Percentiles rank a stretch among this genome's conserved stretches.
Evolutionary conservation across 2,888 invertebrate genomes (phyloP).

Genomic region (Daptonema setosum): DNA sequence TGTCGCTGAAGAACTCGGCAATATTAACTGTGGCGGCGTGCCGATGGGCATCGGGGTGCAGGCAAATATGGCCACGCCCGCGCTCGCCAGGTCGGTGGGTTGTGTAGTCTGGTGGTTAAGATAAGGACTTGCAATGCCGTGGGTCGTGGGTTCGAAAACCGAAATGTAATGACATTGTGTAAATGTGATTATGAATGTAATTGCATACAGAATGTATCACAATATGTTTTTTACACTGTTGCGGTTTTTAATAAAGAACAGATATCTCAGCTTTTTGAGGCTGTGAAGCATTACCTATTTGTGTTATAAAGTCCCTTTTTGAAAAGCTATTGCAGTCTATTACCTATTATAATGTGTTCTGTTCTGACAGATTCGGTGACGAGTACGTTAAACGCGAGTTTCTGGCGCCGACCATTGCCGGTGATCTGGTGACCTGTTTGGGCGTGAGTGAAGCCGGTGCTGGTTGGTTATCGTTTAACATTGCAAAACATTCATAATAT

Average conservation of each 20-base stretch:
- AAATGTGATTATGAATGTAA: too few species aligned
- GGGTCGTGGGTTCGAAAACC: not conserved
- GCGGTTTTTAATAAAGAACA: too few species aligned
- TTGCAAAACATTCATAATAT: not conserved
- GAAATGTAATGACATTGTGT: not conserved
- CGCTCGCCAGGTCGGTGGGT: constrained; percentile 29
- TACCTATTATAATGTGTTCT: too few species aligned
- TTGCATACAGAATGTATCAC: too few species aligned
- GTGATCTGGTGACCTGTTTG: constrained; percentile 34
- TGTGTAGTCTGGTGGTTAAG: too few species aligned
- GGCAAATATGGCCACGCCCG: constrained; percentile 38
- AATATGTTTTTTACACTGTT: too few species aligned
- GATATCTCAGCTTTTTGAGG: too few species aligned
- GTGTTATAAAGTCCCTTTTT: too few species aligned
- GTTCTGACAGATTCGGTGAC: constrained; percentile 28
- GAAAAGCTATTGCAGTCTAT: too few species aligned
- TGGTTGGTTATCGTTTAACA: too few species aligned
- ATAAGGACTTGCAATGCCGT: not conserved
- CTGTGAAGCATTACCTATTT: too few species aligned
- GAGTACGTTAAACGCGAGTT: constrained; percentile 34
- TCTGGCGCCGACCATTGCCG: constrained; percentile 32
- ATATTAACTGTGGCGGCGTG: constrained; percentile 34
- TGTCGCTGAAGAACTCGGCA: constrained; percentile 35
- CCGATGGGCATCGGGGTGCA: constrained; percentile 37
- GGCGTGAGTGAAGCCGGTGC: constrained; percentile 36